Evolutionary conservation across 2,113 vertebrate genomes (phyloP).

Genomic region (Nipponia nippon): DNA sequence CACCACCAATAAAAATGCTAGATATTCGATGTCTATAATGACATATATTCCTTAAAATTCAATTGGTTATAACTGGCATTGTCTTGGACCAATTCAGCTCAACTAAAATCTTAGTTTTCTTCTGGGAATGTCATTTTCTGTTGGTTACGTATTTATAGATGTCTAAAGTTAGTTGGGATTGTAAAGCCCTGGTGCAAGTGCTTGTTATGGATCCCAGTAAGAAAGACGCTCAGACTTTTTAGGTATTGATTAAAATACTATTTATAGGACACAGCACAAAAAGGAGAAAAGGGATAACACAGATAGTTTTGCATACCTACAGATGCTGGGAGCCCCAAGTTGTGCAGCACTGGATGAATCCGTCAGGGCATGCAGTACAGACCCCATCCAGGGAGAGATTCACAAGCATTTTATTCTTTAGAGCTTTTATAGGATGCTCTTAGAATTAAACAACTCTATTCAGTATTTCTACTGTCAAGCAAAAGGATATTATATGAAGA

Average conservation of each 20-base stretch:
- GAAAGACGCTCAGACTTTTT: background rate
- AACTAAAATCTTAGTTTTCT: background rate
- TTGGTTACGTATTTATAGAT: background rate
- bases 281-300: background rate
- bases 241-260: background rate
- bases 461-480: background rate
- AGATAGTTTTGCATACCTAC: background rate
- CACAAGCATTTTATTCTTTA: background rate
- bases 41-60: background rate
- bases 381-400: background rate
- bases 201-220: background rate
- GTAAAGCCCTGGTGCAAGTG: background rate
- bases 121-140: background rate
- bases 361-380: background rate
- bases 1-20: background rate
- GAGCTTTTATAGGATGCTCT: background rate
- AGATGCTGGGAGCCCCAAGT: background rate
- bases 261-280: background rate
- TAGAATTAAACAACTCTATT: background rate
- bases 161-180: background rate
- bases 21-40: background rate
- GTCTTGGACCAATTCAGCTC: background rate
- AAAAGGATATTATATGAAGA: background rate
- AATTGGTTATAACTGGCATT: background rate
- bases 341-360: background rate